Conservation (phyloP, 2,797 vertebrate species). For the Rhabdomys pumilio region DNA sequence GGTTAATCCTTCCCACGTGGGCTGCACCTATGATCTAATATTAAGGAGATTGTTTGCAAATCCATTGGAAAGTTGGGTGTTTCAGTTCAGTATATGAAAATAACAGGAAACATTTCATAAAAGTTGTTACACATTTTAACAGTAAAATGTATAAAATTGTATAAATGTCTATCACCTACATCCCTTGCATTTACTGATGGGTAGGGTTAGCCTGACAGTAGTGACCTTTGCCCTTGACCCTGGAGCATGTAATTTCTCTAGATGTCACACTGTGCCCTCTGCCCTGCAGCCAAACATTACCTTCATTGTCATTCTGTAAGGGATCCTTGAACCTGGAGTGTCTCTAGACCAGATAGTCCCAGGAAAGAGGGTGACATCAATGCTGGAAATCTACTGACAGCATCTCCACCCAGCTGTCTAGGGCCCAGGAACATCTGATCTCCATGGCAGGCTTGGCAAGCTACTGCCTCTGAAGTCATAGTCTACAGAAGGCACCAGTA, state of each 20-base stretch:
- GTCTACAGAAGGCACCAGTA: accelerated
- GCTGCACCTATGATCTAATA: background rate
- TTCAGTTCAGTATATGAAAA: background rate
- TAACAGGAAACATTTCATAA: background rate
- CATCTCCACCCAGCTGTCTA: background rate
- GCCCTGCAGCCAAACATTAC: background rate
- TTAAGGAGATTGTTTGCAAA: background rate
- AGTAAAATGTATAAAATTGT: background rate
- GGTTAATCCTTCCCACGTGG: background rate
- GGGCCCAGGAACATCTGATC: background rate
- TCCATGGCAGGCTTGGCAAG: accelerated
- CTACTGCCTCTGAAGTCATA: background rate
- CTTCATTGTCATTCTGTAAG: background rate
- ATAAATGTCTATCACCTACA: background rate
- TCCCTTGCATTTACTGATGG: background rate
- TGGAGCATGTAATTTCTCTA: too few relatives aligned
- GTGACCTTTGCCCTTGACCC: background rate
- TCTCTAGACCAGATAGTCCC: too few relatives aligned
- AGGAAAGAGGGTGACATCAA: accelerated
- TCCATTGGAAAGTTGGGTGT: background rate
- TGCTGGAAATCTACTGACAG: accelerated
- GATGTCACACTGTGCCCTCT: background rate
- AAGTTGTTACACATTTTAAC: background rate
- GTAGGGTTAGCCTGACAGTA: background rate
- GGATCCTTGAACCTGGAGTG: background rate